A percentile compares a stretch with the other conserved stretches of the same genome.
Evolutionary conservation across 1,140 invertebrate genomes (phyloP).

Genomic region (Sinonovacula constricta): DNA sequence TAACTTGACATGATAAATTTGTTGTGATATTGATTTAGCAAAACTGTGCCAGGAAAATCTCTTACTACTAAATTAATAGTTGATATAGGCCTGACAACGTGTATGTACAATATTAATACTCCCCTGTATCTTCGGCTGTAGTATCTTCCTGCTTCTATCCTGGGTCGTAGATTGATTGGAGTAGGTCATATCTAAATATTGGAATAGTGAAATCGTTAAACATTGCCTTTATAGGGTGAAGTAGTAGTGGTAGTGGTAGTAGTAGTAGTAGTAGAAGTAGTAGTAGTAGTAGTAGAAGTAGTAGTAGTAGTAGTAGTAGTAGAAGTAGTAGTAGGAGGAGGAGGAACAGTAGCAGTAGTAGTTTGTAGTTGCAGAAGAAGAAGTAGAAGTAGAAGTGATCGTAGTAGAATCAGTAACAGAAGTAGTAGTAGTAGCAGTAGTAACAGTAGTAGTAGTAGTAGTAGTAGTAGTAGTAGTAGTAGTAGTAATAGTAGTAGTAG

Average conservation of each 20-base stretch:
- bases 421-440: conserved; percentile 16
- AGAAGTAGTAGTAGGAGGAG: conserved; percentile 26
- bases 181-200: no score
- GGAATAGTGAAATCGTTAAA: no score
- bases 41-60: no score
- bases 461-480: background rate
- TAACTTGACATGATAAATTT: no score
- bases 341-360: conserved; percentile 45
- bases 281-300: conserved; percentile 24
- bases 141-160: no score
- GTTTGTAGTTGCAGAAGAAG: conserved; percentile 89
- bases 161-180: no score
- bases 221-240: no score
- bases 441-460: conserved; percentile 22
- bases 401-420: conserved; percentile 7
- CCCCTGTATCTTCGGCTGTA: no score
- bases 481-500: conserved; percentile 1
- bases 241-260: conserved; percentile 1
- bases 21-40: no score
- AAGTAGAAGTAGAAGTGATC: conserved; percentile 13
- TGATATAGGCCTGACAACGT: no score
- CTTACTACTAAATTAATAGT: no score
- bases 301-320: conserved; percentile 13
- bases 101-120: no score
- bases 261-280: conserved; percentile 32